Evolutionary conservation across 2,797 vertebrate species (phyloP).

Genomic region (Esox lucius): DNA sequence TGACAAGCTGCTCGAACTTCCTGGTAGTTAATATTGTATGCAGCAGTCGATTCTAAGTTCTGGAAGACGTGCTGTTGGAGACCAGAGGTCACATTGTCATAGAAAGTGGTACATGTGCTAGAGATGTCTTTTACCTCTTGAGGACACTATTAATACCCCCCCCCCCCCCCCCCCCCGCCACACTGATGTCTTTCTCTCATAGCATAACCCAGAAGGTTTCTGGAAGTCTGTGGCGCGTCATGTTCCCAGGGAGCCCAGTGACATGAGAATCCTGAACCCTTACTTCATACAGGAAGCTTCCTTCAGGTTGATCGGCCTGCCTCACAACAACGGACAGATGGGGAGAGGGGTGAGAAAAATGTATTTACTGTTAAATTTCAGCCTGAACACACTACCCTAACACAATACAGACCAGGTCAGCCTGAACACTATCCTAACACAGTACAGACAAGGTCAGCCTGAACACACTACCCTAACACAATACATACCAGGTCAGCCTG

Average conservation of each 20-base stretch:
- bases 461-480: neutral
- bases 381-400: too few species aligned
- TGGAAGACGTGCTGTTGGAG: neutral
- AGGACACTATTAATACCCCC: neutral
- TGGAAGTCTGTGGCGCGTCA: slow-evolving; percentile 95
- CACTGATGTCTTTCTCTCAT: neutral
- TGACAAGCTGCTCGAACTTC: neutral
- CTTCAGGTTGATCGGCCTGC: slow-evolving; percentile 96
- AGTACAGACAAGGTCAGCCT: too few species aligned
- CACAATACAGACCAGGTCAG: too few species aligned
- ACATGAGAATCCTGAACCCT: slow-evolving; percentile 96
- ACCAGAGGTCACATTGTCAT: neutral
- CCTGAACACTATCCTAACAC: too few species aligned
- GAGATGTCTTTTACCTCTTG: neutral
- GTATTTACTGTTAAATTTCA: too few species aligned
- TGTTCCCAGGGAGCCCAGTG: slow-evolving; percentile 86
- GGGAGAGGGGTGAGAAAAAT: slow-evolving; percentile 88
- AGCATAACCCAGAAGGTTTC: slow-evolving; percentile 85
- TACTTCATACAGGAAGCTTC: slow-evolving; percentile 98
- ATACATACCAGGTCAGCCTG: too few species aligned
- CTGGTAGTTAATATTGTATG: neutral
- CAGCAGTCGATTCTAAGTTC: neutral
- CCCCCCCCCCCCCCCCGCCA: too few species aligned
- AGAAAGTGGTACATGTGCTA: neutral
- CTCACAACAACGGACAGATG: slow-evolving; percentile 94